phyloP scores from a whole-genome alignment of 2,113 vertebrate species.

The Albula glossodonta region DNA sequence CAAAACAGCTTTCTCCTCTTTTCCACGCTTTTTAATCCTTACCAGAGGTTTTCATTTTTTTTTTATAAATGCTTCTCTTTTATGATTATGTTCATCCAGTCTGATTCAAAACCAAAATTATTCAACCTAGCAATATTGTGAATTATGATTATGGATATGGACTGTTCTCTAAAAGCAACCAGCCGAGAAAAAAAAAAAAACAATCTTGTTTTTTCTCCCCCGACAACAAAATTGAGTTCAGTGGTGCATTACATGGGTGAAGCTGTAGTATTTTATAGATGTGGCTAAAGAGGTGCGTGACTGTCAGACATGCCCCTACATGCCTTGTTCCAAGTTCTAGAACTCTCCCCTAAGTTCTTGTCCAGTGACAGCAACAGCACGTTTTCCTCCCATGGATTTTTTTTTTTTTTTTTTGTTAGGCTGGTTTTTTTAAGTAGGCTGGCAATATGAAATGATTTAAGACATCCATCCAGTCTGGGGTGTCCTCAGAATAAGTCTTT shows the following conservation, averaged over 20 bases:
- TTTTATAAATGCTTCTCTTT: not conserved
- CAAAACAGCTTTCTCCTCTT: slow-evolving; percentile 9
- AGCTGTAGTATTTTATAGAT: not conserved
- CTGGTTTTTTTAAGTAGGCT: not conserved
- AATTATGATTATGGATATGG: slow-evolving; percentile 2
- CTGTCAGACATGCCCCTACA: slow-evolving; percentile 3
- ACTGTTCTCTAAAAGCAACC: slow-evolving; percentile 19
- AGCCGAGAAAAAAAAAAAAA: slow-evolving; percentile 6
- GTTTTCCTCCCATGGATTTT: not conserved
- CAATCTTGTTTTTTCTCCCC: not conserved
- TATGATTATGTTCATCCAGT: slow-evolving; percentile 18
- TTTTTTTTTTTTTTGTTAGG: too few relatives aligned
- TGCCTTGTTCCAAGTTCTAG: not conserved
- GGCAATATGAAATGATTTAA: slow-evolving; percentile 14
- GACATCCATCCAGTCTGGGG: not conserved
- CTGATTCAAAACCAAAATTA: not conserved
- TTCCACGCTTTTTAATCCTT: slow-evolving; percentile 16
- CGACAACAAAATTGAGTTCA: not conserved
- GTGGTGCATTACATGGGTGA: not conserved
- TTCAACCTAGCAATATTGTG: not conserved
- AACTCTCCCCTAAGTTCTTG: not conserved
- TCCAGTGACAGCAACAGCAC: not conserved
- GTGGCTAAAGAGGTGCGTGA: not conserved
- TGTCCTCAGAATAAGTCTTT: slow-evolving; percentile 3
- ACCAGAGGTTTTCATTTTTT: slow-evolving; percentile 26